Base-by-base conservation (phyloP, 2,888 invertebrate species). In the Exocentrus adspersus region DNA sequence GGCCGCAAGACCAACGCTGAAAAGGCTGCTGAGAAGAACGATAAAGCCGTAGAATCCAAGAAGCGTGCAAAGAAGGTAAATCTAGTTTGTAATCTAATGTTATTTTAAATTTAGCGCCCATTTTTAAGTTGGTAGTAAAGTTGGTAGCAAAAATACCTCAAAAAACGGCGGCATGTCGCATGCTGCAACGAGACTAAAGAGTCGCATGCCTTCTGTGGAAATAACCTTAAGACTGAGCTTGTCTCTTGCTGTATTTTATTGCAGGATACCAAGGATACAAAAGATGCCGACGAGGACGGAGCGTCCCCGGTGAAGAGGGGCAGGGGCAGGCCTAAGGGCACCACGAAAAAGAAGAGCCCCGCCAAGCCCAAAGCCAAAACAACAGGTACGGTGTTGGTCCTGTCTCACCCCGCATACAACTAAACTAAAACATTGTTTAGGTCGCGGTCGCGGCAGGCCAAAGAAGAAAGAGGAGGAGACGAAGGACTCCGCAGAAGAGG, bases 321-420 rank as follows among this genome's bases (percentile, higher is more conserved):
- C 7, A 82, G 87, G 41, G 87, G 87, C 43, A 80, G 87, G 65
- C 87, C 87, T 24, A 86, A 86, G 74, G 86, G 86, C 19, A 82
- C 85, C 53, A 84, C 82, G 46, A 86, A 85, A 77, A 82, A 80
- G 79, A 86, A 84, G 79, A 57, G 67, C 7, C 78, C 80, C 16
- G 74, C 77, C 10, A 83, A 82, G 73, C 73, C 82, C 9, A 84
- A 84, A 73, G 77, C 80, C n/a, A 83, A 82, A 71, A 14, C 68
- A 54, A n/a, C n/a, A n/a, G n/a, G n/a, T n/a, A n/a, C n/a, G n/a
- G n/a, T n/a, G n/a, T n/a, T n/a, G n/a, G n/a, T n/a, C n/a, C n/a
- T n/a, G n/a, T n/a, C n/a, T n/a, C n/a, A n/a, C n/a, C n/a, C n/a
- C n/a, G n/a, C n/a, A n/a, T n/a, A n/a, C n/a, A n/a, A n/a, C n/a